A percentile compares a stretch with the other conserved stretches of the same genome.
These are phyloP conservation scores for Hafferia zeledoni DNA, from an alignment of 2,797 vertebrate species.

Conservation along the genomic window DNA sequence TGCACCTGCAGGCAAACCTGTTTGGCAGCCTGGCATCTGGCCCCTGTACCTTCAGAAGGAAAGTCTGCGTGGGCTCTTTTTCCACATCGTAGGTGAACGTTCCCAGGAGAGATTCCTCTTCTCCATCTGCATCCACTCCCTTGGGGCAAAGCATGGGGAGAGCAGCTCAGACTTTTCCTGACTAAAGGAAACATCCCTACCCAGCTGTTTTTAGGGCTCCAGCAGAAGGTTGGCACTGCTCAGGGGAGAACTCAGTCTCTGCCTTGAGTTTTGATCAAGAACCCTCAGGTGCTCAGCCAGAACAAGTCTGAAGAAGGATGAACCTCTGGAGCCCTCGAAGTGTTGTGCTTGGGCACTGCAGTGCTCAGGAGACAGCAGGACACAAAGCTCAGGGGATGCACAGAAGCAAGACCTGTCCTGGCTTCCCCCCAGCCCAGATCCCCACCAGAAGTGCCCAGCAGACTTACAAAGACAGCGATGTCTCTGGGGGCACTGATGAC, in stretches of 20 bases:
- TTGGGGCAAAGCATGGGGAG: not conserved
- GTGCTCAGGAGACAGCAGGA: not conserved
- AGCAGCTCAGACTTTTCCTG: accelerated
- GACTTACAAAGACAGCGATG: not conserved
- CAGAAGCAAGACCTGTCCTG: not conserved
- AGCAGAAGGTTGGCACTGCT: not conserved
- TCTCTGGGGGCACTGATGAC: not conserved
- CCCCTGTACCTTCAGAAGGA: not conserved
- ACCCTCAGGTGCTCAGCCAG: not conserved
- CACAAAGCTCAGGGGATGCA: not conserved
- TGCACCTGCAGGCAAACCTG: not conserved
- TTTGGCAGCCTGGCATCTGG: not conserved
- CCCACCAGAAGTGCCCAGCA: not conserved
- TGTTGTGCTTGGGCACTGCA: accelerated
- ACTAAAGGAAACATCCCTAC: not conserved
- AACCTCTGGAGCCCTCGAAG: accelerated
- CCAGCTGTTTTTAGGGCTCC: not conserved
- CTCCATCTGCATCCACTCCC: not conserved
- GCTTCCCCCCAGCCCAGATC: not conserved
- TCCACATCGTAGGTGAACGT: not conserved
- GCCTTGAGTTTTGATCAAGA: not conserved
- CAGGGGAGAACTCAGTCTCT: not conserved
- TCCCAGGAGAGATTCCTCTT: not conserved
- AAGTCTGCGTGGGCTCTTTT: not conserved
- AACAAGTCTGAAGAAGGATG: not conserved